These are phyloP conservation scores for Pristionchus exspectatus DNA, from an alignment of 2,888 invertebrate genomes.

Conservation along the genomic window DNA sequence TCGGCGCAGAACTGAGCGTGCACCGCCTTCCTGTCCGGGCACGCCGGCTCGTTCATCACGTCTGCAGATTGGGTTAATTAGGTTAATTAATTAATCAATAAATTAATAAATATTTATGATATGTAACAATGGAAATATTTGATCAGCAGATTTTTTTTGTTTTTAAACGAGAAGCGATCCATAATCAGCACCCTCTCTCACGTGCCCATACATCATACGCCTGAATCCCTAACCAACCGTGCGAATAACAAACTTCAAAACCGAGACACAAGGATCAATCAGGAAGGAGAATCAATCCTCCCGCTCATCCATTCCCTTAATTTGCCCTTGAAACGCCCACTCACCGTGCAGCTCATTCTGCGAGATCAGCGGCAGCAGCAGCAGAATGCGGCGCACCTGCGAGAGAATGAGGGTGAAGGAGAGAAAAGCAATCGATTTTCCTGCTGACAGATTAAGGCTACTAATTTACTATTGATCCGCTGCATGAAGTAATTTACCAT, in stretches of 20 bases:
- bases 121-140: neutral
- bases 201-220: too few species aligned
- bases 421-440: neutral
- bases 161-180: neutral
- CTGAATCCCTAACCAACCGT: too few species aligned
- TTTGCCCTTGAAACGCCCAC: too few species aligned
- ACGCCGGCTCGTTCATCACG: slow-evolving; percentile 95
- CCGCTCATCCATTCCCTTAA: too few species aligned
- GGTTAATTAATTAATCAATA: neutral
- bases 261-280: too few species aligned
- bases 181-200: too few species aligned
- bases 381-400: slow-evolving; percentile 90
- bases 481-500: too few species aligned
- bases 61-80: slow-evolving; percentile 81
- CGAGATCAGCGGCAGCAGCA: slow-evolving; percentile 94
- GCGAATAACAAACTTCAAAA: too few species aligned
- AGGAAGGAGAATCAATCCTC: too few species aligned
- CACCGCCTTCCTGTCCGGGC: slow-evolving; percentile 95
- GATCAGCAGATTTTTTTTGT: neutral
- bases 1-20: slow-evolving; percentile 96
- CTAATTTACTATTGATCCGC: too few species aligned
- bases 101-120: neutral
- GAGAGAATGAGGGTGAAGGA: slow-evolving; percentile 80
- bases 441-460: too few species aligned
- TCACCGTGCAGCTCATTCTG: slow-evolving; percentile 85